Evolutionary conservation across 2,888 invertebrate species (phyloP).

Genomic region (Torymus tubicola): DNA sequence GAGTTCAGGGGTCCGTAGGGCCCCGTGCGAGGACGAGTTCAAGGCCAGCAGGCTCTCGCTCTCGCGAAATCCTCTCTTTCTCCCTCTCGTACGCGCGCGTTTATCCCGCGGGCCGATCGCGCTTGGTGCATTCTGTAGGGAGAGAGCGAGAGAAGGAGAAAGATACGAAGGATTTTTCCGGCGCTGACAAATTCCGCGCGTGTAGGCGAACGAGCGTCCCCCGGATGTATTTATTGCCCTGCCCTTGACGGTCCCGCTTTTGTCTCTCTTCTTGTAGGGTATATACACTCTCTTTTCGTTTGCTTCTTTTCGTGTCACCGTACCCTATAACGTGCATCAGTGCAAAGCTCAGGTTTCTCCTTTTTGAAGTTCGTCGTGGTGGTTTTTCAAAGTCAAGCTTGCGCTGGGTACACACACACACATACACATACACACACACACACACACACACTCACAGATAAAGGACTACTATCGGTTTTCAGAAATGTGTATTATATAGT

Average conservation of each 20-base stretch:
- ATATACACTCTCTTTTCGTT: background rate
- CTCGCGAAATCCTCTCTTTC: constrained; percentile 14
- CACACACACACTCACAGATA: too few species aligned
- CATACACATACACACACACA: too few species aligned
- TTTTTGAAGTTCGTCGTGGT: too few species aligned
- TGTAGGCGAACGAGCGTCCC: constrained; percentile 4
- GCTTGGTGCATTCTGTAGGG: too few species aligned
- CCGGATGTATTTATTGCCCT: constrained; percentile 47
- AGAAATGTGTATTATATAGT: too few species aligned
- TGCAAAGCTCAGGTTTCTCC: too few species aligned
- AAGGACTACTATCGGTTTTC: too few species aligned
- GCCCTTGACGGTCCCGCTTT: constrained; percentile 21
- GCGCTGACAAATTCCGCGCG: constrained; percentile 53
- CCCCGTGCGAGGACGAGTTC: constrained; percentile 64
- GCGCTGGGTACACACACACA: too few species aligned
- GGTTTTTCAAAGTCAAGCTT: too few species aligned
- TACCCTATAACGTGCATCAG: too few species aligned
- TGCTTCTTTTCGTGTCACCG: too few species aligned
- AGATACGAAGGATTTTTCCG: constrained; percentile 29
- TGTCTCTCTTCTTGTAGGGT: constrained; percentile 8
- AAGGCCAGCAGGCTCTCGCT: constrained; percentile 61
- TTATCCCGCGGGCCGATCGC: constrained; percentile 45
- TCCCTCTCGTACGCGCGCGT: background rate
- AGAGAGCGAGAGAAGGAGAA: too few species aligned
- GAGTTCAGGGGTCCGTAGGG: constrained; percentile 59